phyloP scores from a whole-genome alignment of 2,113 vertebrate genomes.

The Montifringilla adamsi region DNA sequence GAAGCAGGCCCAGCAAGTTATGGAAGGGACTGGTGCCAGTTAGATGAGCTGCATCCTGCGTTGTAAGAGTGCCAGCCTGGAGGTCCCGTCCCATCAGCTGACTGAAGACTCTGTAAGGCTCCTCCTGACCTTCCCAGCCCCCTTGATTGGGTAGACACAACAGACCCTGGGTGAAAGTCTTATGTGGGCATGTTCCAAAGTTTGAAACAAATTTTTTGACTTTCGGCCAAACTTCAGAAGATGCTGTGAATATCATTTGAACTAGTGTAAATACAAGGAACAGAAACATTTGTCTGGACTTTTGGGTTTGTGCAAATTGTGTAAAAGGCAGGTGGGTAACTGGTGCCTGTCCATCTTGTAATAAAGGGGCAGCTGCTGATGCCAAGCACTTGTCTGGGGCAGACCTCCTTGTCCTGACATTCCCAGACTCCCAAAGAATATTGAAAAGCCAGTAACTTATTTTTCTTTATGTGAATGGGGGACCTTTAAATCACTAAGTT shows the following conservation, averaged over 20 bases:
- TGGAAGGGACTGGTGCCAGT: slow-evolving; percentile 98
- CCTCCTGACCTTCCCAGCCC: slow-evolving; percentile 67
- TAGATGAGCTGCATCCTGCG: slow-evolving; percentile 71
- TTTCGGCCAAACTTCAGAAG: slow-evolving; percentile 85
- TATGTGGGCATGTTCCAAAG: slow-evolving; percentile 78
- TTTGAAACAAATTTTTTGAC: slow-evolving; percentile 74
- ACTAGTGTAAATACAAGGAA: slow-evolving; percentile 95
- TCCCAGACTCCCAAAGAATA: slow-evolving; percentile 70
- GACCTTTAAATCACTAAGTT: slow-evolving; percentile 56
- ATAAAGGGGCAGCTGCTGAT: slow-evolving; percentile 67
- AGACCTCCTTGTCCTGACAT: slow-evolving; percentile 69
- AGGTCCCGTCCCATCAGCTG: slow-evolving; percentile 47
- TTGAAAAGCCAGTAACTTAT: slow-evolving; percentile 70
- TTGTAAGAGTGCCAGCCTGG: slow-evolving; percentile 23
- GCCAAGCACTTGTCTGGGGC: slow-evolving; percentile 65
- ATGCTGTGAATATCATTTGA: slow-evolving; percentile 96
- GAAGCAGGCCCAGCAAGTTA: slow-evolving; percentile 99
- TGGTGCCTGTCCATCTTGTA: slow-evolving; percentile 60
- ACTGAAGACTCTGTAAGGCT: slow-evolving; percentile 76
- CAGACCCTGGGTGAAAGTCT: slow-evolving; percentile 59
- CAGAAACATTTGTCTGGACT: slow-evolving; percentile 81
- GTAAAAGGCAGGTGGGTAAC: slow-evolving; percentile 72
- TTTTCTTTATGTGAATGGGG: slow-evolving; percentile 63
- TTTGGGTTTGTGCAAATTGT: slow-evolving; percentile 80
- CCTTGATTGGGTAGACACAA: slow-evolving; percentile 52